Evolutionary conservation across 92 coral and sea anemone genomes (phyloP).

Genomic region (Isaurus tuberculatus): DNA sequence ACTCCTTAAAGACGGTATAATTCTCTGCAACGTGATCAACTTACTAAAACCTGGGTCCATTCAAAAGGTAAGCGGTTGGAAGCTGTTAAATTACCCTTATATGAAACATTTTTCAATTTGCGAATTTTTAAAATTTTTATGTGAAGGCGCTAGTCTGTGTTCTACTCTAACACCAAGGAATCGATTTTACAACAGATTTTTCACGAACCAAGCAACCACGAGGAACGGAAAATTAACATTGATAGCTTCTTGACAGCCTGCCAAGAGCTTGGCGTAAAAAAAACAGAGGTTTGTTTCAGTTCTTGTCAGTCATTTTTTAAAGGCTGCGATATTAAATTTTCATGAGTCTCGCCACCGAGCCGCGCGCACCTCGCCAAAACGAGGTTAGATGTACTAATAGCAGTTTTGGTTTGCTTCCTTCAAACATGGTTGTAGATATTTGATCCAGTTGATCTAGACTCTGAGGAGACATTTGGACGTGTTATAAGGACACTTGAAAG

Average conservation of each 20-base stretch:
- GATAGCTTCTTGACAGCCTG: slow-evolving; percentile 75
- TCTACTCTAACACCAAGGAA: background rate
- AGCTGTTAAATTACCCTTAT: slow-evolving; percentile 26
- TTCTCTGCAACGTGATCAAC: slow-evolving; percentile 79
- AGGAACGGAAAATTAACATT: slow-evolving; percentile 66
- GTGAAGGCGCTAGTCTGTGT: background rate
- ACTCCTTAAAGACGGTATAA: slow-evolving; percentile 69
- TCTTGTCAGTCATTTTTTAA: slow-evolving; percentile 62
- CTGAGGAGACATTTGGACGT: slow-evolving; percentile 65
- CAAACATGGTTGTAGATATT: slow-evolving; percentile 68
- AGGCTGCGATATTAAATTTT: slow-evolving; percentile 76
- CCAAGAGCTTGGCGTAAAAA: slow-evolving; percentile 79
- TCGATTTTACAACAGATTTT: slow-evolving; percentile 62
- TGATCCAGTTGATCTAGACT: slow-evolving; percentile 70
- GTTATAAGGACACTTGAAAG: slow-evolving; percentile 76
- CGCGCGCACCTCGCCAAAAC: slow-evolving; percentile 44
- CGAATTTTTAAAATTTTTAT: slow-evolving; percentile 51
- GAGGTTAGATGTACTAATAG: slow-evolving; percentile 44
- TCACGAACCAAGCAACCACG: slow-evolving; percentile 67
- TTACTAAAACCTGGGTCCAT: slow-evolving; percentile 75
- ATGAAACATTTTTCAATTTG: slow-evolving; percentile 57
- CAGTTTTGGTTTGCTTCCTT: slow-evolving; percentile 22
- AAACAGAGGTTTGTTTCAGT: slow-evolving; percentile 78
- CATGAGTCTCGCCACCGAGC: slow-evolving; percentile 66
- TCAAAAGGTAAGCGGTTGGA: slow-evolving; percentile 66